Base-by-base conservation (phyloP, 2,888 invertebrate genomes). In the Caenorhabditis sinica region DNA sequence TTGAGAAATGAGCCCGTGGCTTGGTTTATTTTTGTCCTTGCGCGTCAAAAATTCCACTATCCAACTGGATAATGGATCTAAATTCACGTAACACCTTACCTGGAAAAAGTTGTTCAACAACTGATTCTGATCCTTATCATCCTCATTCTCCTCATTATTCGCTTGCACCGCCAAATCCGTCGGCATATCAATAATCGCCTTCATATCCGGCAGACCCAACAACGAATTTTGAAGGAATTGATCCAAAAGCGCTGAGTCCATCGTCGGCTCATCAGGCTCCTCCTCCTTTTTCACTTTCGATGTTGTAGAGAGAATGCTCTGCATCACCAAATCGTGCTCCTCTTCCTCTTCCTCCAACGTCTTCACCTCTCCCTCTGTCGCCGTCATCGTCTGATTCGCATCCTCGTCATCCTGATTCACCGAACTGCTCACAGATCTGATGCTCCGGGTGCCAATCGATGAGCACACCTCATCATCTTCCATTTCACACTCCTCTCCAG, bases 351-450 rank as follows among this genome's bases (percentile, higher is more conserved):
- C 65, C 8, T 33, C 36, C 28, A 28, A 6, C 4, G 36, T 56
- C 9, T 65, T 63, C n/a, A 66, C 20, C 53, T 49, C 33, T 33
- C 36, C n/a, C 0, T 56, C 56, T 15, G 25, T 5, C 2, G 33
- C 66, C 66, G 51, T 8, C 9, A 51, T 49, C 66, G 68, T 69
- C 53, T 69, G 66, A 66, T 74, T 69, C 6, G 68, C 51, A 15
- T 83, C 83, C 11, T 74, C 83, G 5, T 56, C 71, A 15, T 69
- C 79, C 1, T 33, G 53, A 23, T 71, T 74, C 23, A 69, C 56
- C 0, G 83, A 83, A 15, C 74, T 74, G 51, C 63, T 61, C 53
- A 83, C 83, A 8, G 83, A 83, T 58, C 75, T 33, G 17, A 83
- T 63, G 25, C 83, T 61, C 17, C 72, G 40, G 0, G 83, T 80